A percentile compares a stretch with the other conserved stretches of the same genome.
phyloP scores from a whole-genome alignment of 2,797 vertebrate species.

The Pelochelys cantorii region DNA sequence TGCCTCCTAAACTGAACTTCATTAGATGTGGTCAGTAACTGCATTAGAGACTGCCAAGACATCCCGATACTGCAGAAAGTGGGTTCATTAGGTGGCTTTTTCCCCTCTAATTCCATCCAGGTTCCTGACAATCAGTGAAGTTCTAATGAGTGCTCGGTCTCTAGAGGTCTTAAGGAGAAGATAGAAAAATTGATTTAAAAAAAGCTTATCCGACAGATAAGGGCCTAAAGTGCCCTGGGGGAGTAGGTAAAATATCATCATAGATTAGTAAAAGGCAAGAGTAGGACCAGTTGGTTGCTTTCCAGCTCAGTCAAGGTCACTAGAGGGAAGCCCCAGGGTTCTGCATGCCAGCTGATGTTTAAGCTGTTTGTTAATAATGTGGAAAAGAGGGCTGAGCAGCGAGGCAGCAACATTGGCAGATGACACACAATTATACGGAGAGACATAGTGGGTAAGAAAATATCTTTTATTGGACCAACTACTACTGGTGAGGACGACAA shows the following conservation, averaged over 20 bases:
- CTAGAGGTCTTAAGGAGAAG: fast-evolving
- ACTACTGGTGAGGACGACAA: neutral
- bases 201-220: neutral
- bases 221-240: neutral
- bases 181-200: neutral
- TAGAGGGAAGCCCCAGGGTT: neutral
- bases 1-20: neutral
- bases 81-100: neutral
- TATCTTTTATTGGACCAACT: neutral
- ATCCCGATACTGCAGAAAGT: neutral
- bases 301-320: neutral
- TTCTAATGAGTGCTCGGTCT: neutral
- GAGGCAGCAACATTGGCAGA: neutral
- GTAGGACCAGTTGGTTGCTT: neutral
- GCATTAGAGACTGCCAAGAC: neutral
- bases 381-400: neutral
- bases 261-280: neutral
- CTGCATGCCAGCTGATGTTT: neutral
- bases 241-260: neutral
- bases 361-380: neutral
- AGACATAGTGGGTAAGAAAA: neutral
- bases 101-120: neutral
- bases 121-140: neutral
- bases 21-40: neutral
- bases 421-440: neutral